phyloP scores from a whole-genome alignment of 1,140 invertebrate species.

The Idris sp. region DNA sequence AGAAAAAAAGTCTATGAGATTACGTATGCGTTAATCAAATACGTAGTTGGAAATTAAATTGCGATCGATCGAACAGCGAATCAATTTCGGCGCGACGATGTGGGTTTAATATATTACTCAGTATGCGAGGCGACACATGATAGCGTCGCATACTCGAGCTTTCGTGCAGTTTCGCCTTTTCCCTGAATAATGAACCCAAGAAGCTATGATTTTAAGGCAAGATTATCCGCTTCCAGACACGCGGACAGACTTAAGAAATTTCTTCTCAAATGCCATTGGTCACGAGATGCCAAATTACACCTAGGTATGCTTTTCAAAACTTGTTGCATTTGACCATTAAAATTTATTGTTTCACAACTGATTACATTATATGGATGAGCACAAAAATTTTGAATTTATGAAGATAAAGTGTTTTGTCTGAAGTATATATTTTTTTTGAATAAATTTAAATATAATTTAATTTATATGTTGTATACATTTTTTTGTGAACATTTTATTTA shows the following conservation, averaged over 20 bases:
- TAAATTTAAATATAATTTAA: too few relatives aligned
- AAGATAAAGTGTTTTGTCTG: too few relatives aligned
- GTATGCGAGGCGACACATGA: constrained; percentile 51
- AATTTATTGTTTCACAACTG: constrained; percentile 22
- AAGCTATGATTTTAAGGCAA: constrained; percentile 56
- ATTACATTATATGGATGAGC: too few relatives aligned
- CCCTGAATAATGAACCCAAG: constrained; percentile 52
- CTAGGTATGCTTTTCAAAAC: constrained; percentile 44
- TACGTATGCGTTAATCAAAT: constrained; percentile 54
- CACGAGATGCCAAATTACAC: constrained; percentile 52
- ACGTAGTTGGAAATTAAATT: constrained; percentile 53
- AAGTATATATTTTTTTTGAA: too few relatives aligned
- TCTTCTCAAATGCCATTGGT: constrained; percentile 43
- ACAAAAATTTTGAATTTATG: too few relatives aligned
- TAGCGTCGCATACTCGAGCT: constrained; percentile 37
- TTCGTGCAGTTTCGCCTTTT: constrained; percentile 50
- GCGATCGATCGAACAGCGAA: constrained; percentile 47
- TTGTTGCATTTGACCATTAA: constrained; percentile 17
- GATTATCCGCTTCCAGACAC: constrained; percentile 40
- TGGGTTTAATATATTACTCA: constrained; percentile 57
- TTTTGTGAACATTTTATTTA: too few relatives aligned
- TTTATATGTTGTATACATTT: too few relatives aligned
- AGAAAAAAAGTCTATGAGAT: constrained; percentile 22
- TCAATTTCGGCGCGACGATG: constrained; percentile 41
- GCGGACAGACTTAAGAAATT: constrained; percentile 56